Evolutionary conservation across 1,140 invertebrate genomes (phyloP), one percentile per base, ranked within the genome.

Genomic region (Caenorhabditis briggsae): DNA sequence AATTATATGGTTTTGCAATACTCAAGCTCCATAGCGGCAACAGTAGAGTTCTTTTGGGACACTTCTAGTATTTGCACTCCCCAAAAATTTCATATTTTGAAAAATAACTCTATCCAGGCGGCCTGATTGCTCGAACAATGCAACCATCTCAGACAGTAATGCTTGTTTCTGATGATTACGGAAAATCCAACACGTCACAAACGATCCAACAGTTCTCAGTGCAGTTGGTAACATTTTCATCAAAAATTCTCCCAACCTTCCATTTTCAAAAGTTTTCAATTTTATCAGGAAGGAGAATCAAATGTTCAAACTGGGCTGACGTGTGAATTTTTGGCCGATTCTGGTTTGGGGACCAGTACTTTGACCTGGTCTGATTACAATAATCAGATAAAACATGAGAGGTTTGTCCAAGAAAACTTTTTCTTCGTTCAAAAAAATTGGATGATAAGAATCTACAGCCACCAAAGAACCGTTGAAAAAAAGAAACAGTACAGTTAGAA

Each of bases 321-420:
- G 43, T 78, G 46, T 53, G 70, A 78, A 78, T 78, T 78, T 78
- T 78, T 70, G 20, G 64, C 70, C n/a, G 20, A 78, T 50, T 50
- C 46, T 50, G 70, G 70, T 14, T 25, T 23, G 6, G 70, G 46
- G 9, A 33, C 70, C 41, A 46, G 70, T 53, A 50, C 70, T 78
- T 78, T 78, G 70, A 20, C 70, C 46, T 78, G 70, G 70, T 78
- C 20, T 14, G 50, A 18, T 53, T 78, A 23, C 20, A 41, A 14
- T 53, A 33, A n/a, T n/a, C 11, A 70, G 46, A 50, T 78, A 23
- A 78, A 50, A n/a, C 16, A 78, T 11, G 46, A 78, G n/a, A 70
- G 64, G 64, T 70, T 70, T 70, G 43, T 70, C 41, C 12, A 20
- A 18, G 9, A 58, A 58, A 58, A 8, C 20, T n/a, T n/a, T 58